Conservation (phyloP, 2,797 vertebrate genomes). For the Labroides dimidiatus region DNA sequence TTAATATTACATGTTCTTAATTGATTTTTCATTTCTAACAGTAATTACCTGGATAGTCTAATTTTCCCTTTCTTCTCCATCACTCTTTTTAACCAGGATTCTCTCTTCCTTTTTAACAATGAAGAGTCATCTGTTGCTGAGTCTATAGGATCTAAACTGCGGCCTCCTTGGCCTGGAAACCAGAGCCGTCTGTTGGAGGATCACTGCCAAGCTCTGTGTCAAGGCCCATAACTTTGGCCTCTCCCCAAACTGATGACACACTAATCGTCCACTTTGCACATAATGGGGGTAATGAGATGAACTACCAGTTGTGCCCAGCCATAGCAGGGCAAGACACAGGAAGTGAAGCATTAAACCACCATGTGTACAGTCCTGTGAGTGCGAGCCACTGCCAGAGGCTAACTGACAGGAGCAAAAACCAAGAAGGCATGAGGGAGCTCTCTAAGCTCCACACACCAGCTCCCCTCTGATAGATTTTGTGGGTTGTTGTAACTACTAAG, state of each 20-base stretch:
- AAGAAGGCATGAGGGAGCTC: slow-evolving; percentile 27
- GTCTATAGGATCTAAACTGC: background rate
- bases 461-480: background rate
- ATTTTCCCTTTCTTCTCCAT: background rate
- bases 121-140: background rate
- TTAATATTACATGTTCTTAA: too few species aligned
- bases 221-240: slow-evolving; percentile 11
- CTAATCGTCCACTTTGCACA: slow-evolving; percentile 28
- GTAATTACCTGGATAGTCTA: background rate
- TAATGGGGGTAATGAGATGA: background rate
- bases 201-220: slow-evolving; percentile 9
- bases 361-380: slow-evolving; percentile 23
- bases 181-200: slow-evolving; percentile 14
- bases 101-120: background rate
- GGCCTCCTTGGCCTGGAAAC: slow-evolving; percentile 20
- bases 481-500: slow-evolving; percentile 1
- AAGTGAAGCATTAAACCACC: slow-evolving; percentile 36
- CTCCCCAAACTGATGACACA: slow-evolving; percentile 9
- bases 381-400: slow-evolving; percentile 17
- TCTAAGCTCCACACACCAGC: slow-evolving; percentile 22
- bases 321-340: slow-evolving; percentile 11
- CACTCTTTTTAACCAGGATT: background rate
- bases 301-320: slow-evolving; percentile 3
- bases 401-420: slow-evolving; percentile 3
- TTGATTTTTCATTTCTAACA: too few species aligned